Evolutionary conservation across 2,113 vertebrate species (phyloP), one percentile per base, ranked within the genome.

Genomic region (Isurus oxyrinchus): DNA sequence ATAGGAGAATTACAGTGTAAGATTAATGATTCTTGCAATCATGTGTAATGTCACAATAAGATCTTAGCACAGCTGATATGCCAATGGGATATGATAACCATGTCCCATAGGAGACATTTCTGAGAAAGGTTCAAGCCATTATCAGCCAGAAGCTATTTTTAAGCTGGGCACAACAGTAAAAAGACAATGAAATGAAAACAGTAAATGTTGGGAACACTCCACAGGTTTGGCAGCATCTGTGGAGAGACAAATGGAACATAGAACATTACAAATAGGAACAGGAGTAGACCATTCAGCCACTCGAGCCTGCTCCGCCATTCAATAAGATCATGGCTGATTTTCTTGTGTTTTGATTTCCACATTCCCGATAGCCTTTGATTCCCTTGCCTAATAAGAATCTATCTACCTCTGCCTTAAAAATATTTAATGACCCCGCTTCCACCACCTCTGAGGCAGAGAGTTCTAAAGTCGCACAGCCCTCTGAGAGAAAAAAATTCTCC

Each of bases 1-100:
- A 95, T 25, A 66, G 44, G 61, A 66, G 63, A 49, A 69, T 95
- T 72, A 95, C 49, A 72, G 31, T 72, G 94, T 53, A 72, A 72
- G 67, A 31, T 95, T 95, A 95, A 19, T 72, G 67, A 76, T 95
- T 53, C 76, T 55, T 44, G 66, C 67, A 95, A 53, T 72, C 94
- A 95, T 72, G 94, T 72, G 67, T 67, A 95, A 95, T 76, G 94
- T 27, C 66, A 55, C 25, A 72, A 55, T 55, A 72, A 35, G 49
- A 95, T 72, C 67, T 72, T 55, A 44, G 49, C 27, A 95, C 63
- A 53, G 23, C 11, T 55, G 49, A 55, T 76, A 95, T 69, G 31
- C 72, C 67, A 95, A 72, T 72, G 67, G 94, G 94, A 72, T 69
- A 4, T 35, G 23, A 95, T 72, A 95, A 23, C 35, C 5, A 27